Evolutionary conservation across 1,140 invertebrate genomes (phyloP).

Genomic region (Octopus bimaculoides): DNA sequence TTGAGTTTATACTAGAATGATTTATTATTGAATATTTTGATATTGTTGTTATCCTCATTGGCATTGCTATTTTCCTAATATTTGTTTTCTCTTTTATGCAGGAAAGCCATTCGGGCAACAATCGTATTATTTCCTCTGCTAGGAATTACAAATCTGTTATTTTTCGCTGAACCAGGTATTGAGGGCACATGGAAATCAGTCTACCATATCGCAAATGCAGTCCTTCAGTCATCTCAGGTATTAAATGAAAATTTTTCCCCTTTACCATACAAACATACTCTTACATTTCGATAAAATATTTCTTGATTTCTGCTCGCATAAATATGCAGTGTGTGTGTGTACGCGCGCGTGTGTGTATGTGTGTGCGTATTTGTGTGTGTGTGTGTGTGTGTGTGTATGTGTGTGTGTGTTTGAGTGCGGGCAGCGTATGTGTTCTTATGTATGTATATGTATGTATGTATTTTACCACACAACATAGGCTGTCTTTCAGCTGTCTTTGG

Average conservation of each 20-base stretch:
- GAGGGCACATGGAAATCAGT: conserved; percentile 46
- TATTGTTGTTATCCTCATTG: background rate
- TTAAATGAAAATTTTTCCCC: background rate
- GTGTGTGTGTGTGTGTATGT: too few relatives aligned
- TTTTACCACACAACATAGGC: too few relatives aligned
- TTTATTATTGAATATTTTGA: background rate
- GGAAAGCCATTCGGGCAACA: conserved; percentile 63
- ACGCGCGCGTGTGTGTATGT: too few relatives aligned
- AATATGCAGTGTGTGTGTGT: too few relatives aligned
- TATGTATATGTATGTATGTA: too few relatives aligned
- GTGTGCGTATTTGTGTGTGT: too few relatives aligned
- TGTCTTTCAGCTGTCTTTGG: too few relatives aligned
- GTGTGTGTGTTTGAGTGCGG: too few relatives aligned
- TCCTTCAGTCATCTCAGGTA: conserved; percentile 62
- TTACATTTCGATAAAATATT: too few relatives aligned
- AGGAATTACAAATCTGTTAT: conserved; percentile 62
- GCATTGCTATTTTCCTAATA: background rate
- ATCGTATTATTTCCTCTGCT: conserved; percentile 63
- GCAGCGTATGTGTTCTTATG: too few relatives aligned
- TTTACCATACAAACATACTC: background rate
- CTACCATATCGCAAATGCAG: conserved; percentile 60
- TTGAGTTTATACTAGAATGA: too few relatives aligned
- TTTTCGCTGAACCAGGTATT: conserved; percentile 60
- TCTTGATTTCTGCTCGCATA: too few relatives aligned
- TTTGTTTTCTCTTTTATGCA: conserved; percentile 37